Conservation (phyloP, 2,113 vertebrate species). For the Corythornis madagascariensis region DNA sequence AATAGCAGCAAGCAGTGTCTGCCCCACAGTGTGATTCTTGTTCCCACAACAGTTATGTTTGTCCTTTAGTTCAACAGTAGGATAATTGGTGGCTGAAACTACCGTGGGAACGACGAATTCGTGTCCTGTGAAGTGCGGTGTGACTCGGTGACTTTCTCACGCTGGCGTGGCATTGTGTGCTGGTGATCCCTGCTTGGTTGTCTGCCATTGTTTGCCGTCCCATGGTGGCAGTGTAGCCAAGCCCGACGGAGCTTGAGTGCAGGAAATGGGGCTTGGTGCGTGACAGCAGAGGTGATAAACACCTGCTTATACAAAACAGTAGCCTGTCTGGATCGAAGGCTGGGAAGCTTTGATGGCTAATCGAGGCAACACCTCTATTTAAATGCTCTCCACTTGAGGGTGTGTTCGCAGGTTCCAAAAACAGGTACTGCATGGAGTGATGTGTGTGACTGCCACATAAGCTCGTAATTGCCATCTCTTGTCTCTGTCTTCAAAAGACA, state of each 20-base stretch:
- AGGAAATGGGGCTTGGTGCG: constrained; percentile 71
- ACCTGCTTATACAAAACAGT: constrained; percentile 29
- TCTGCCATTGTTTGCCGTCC: constrained; percentile 78
- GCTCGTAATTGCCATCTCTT: not conserved
- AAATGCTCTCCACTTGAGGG: not conserved
- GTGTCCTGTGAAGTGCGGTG: constrained; percentile 15
- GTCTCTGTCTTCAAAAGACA: not conserved
- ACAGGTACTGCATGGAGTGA: not conserved
- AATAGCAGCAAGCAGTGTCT: constrained; percentile 51
- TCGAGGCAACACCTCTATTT: not conserved
- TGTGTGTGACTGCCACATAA: not conserved
- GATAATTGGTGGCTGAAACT: constrained; percentile 69
- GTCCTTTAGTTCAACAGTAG: constrained; percentile 66
- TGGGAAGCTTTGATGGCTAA: not conserved
- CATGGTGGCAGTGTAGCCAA: constrained; percentile 76
- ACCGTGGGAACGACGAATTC: constrained; percentile 82
- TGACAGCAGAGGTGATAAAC: constrained; percentile 40
- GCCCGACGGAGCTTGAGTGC: constrained; percentile 64
- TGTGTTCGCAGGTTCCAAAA: not conserved
- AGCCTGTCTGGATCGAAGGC: not conserved
- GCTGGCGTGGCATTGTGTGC: constrained; percentile 72
- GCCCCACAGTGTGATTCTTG: constrained; percentile 51
- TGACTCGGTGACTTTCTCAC: constrained; percentile 82
- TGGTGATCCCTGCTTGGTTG: constrained; percentile 72
- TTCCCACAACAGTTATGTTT: constrained; percentile 82